Conservation (phyloP, 2,888 invertebrate species). For the Morpho deidamia region DNA sequence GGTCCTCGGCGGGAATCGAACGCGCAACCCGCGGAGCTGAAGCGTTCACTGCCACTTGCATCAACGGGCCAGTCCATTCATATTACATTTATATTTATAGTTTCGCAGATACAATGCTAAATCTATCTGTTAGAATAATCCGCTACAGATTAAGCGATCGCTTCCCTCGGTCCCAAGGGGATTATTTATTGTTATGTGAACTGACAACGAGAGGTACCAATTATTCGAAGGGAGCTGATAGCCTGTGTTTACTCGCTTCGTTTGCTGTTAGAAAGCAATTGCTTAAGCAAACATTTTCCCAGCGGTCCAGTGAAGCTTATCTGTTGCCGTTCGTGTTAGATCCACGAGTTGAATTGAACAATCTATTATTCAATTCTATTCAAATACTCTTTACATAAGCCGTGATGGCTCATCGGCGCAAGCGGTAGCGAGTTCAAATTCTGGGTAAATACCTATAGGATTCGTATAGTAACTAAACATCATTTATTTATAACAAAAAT, state of each 20-base stretch:
- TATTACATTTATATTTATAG: not conserved
- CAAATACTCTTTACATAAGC: too few species aligned
- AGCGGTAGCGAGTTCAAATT: too few species aligned
- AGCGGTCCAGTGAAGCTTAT: slow-evolving; percentile 19
- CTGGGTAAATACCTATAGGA: too few species aligned
- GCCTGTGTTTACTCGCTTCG: slow-evolving; percentile 14
- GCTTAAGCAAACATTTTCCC: slow-evolving; percentile 38
- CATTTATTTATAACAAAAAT: too few species aligned
- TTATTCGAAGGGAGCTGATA: not conserved
- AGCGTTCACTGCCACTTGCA: too few species aligned
- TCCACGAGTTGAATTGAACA: slow-evolving; percentile 2
- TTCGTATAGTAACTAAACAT: too few species aligned
- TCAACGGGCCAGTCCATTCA: too few species aligned
- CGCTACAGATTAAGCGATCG: not conserved
- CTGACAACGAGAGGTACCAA: not conserved
- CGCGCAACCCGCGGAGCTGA: too few species aligned
- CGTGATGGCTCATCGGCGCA: too few species aligned
- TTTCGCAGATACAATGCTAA: not conserved
- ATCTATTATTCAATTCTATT: too few species aligned
- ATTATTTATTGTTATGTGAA: slow-evolving; percentile 17
- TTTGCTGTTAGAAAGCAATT: slow-evolving; percentile 42
- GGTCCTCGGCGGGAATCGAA: too few species aligned
- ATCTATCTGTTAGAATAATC: slow-evolving; percentile 9
- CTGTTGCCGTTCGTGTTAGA: slow-evolving; percentile 25
- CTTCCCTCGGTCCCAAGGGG: slow-evolving; percentile 10